Evolutionary conservation across 2,888 invertebrate species (phyloP).

Genomic region (Temnothorax rugatulus): DNA sequence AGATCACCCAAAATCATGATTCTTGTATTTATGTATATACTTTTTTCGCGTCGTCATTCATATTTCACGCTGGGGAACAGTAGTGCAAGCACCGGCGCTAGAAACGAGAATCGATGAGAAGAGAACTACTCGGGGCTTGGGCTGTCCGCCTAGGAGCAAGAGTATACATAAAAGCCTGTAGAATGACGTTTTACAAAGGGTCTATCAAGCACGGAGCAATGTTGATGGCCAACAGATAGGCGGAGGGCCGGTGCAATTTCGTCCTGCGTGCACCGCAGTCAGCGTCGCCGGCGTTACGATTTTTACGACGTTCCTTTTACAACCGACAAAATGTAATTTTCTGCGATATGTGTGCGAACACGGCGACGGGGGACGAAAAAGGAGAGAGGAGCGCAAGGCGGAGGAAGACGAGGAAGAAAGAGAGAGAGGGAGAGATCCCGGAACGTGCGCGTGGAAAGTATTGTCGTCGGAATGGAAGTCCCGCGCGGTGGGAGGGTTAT

Average conservation of each 20-base stretch:
- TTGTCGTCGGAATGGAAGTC: constrained; percentile 44
- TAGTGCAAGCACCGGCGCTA: constrained; percentile 10
- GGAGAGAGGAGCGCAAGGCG: constrained; percentile 7
- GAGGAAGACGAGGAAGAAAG: not conserved
- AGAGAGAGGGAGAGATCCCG: constrained; percentile 34
- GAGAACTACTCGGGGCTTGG: constrained; percentile 14
- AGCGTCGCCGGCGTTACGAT: constrained; percentile 81
- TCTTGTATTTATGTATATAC: not conserved
- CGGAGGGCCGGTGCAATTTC: constrained; percentile 82
- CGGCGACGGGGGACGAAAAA: constrained; percentile 48
- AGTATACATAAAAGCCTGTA: constrained; percentile 80
- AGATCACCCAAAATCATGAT: not conserved
- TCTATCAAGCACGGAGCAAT: constrained; percentile 84
- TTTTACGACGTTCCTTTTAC: constrained; percentile 84
- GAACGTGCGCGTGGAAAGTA: constrained; percentile 41
- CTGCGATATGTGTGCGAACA: constrained; percentile 78
- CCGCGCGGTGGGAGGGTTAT: constrained; percentile 59
- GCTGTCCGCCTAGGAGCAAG: constrained; percentile 61
- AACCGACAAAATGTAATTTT: constrained; percentile 85
- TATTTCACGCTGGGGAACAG: constrained; percentile 26
- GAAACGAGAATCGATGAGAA: constrained; percentile 46
- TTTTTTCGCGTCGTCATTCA: not conserved
- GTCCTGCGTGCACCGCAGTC: constrained; percentile 75
- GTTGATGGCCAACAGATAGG: constrained; percentile 83
- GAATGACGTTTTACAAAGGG: constrained; percentile 85